phyloP scores from a whole-genome alignment of 2,113 vertebrate genomes.

The Eleginops maclovinus region DNA sequence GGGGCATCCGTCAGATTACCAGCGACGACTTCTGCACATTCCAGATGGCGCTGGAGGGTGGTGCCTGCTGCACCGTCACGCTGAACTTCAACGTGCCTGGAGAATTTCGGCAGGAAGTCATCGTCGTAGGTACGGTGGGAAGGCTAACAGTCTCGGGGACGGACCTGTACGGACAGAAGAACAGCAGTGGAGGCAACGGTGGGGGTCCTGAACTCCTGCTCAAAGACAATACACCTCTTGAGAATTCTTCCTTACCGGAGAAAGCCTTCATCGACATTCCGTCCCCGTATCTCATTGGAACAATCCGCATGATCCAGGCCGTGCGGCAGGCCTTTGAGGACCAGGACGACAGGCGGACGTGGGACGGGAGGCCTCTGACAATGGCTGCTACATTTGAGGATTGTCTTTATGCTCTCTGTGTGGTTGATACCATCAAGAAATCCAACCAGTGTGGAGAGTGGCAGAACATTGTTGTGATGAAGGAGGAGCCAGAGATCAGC shows the following conservation, averaged over 20 bases:
- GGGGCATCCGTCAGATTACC: conserved; percentile 98
- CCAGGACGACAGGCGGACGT: conserved; percentile 96
- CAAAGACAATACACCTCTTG: conserved; percentile 90
- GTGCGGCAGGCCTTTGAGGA: conserved; percentile 96
- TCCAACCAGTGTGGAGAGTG: conserved; percentile 97
- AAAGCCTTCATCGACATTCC: conserved; percentile 98
- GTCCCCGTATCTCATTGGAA: conserved; percentile 93
- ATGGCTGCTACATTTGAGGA: conserved; percentile 99
- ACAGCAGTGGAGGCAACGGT: conserved; percentile 79
- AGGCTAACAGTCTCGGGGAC: conserved; percentile 90
- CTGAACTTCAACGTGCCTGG: conserved; percentile 98
- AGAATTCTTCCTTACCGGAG: conserved; percentile 91
- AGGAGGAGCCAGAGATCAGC: conserved; percentile 95
- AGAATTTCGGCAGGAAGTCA: conserved; percentile 96
- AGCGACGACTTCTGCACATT: conserved; percentile 99
- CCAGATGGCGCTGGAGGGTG: conserved; percentile 96
- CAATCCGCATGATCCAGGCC: conserved; percentile 97
- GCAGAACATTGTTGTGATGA: conserved; percentile 98
- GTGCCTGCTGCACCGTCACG: conserved; percentile 95
- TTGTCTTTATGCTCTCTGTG: conserved; percentile 96
- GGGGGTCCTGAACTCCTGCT: conserved; percentile 90
- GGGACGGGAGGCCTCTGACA: conserved; percentile 95
- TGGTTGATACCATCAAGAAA: conserved; percentile 98
- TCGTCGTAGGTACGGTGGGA: conserved; percentile 90
- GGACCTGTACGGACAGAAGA: conserved; percentile 95